Base-by-base conservation (phyloP, 2,113 vertebrate genomes). In the Heterocephalus glaber region DNA sequence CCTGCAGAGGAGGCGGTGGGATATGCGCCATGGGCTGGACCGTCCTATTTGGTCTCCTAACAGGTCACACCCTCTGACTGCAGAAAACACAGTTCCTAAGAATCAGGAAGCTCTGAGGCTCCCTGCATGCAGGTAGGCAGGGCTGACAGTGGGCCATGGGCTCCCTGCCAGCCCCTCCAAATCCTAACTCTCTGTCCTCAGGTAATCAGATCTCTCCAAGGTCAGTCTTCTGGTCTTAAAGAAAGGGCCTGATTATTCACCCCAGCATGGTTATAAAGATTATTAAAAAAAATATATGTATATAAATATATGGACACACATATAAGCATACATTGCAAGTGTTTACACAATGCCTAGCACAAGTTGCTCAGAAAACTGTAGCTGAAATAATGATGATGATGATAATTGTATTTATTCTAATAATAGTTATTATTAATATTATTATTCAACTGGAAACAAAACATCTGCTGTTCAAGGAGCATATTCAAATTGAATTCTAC, bases 381-480 rank as follows among this genome's bases (percentile, higher is more conserved):
- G 74, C 84, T 85, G 90, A 97, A 95, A 95, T 93, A 33, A 86
- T 56, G 9, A 76, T 65, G 82, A 90, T 80, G 83, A 90, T 84
- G 83, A 95, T 90, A n/a, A 95, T 28, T 92, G 54, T 81, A 85
- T 81, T 93, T 95, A 93, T 97, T 94, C 87, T 90, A 89, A 85
- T 95, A 89, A 90, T 91, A n/a, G 60, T 68, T 60, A 56, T 83
- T 90, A 94, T 92, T 95, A 96, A 77, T 89, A 77, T 77, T 77
- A 92, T 86, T 93, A 89, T 92, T 90, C 97, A 94, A 95, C 97
- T 97, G 90, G 97, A 97, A 97, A 96, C 77, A 68, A 90, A 95
- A 95, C 88, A 94, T 94, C 96, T 96, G 92, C 90, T 95, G 70
- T 80, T 95, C 72, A 95, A 68, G 89, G 92, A 96, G 80, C 52